These are phyloP conservation scores for Rhipidura dahli DNA, from an alignment of 2,113 vertebrate genomes.

Conservation along the genomic window DNA sequence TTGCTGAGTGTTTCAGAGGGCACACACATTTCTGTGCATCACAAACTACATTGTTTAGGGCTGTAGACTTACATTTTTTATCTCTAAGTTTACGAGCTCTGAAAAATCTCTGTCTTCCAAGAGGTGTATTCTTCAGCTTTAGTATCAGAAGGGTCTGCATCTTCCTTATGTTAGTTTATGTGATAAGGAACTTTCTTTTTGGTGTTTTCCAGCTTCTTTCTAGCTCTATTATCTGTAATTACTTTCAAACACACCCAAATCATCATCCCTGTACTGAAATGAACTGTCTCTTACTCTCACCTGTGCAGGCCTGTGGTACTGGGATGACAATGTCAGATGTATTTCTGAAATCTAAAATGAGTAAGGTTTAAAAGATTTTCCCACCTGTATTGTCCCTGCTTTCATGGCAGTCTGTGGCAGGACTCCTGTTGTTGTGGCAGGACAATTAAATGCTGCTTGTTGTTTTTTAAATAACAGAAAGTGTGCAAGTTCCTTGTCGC, in stretches of 20 bases:
- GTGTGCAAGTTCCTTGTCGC: background rate
- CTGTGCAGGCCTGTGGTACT: background rate
- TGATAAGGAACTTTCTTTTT: background rate
- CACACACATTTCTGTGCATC: background rate
- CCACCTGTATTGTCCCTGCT: background rate
- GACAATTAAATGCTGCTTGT: background rate
- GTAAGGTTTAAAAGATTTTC: background rate
- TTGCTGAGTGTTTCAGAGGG: background rate
- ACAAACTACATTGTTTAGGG: background rate
- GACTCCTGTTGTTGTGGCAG: background rate
- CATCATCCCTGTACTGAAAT: background rate
- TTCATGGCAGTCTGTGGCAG: background rate
- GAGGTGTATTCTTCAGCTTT: background rate
- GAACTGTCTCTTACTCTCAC: background rate
- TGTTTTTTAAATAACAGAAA: background rate
- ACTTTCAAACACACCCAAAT: background rate
- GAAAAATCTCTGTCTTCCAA: background rate
- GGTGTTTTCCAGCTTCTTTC: background rate
- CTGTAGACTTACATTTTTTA: background rate
- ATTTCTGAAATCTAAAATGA: background rate
- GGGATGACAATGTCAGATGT: background rate
- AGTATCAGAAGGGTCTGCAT: background rate
- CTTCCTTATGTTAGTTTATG: background rate
- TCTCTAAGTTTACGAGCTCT: background rate
- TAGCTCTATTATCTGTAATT: background rate